Evolutionary conservation across 2,113 vertebrate species (phyloP).

Genomic region (Ancistrus triradiatus): DNA sequence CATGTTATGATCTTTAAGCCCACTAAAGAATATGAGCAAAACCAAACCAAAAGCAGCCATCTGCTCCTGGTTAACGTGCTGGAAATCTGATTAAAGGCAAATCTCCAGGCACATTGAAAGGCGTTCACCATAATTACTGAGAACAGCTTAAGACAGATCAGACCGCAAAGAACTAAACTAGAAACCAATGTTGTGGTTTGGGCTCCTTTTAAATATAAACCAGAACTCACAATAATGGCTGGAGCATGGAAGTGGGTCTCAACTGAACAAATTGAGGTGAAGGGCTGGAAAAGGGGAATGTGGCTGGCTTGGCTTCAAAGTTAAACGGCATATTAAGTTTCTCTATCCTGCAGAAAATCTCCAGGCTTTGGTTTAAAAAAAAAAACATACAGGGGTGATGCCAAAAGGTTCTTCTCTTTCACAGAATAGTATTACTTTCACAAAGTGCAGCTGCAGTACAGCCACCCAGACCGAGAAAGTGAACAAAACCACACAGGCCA

Average conservation of each 20-base stretch:
- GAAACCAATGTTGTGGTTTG: constrained; percentile 61
- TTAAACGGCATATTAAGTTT: constrained; percentile 46
- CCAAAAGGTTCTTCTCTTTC: constrained; percentile 33
- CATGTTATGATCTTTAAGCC: constrained; percentile 45
- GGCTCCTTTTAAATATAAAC: constrained; percentile 47
- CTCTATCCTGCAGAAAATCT: constrained; percentile 42
- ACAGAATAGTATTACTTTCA: constrained; percentile 24
- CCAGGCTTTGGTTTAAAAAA: constrained; percentile 29
- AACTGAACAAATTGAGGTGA: constrained; percentile 51
- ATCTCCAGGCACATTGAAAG: constrained; percentile 56
- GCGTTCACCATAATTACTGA: constrained; percentile 59
- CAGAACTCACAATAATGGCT: constrained; percentile 48
- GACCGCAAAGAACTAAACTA: constrained; percentile 64
- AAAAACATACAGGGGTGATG: constrained; percentile 34
- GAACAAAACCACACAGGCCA: constrained; percentile 44
- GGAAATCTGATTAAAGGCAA: constrained; percentile 59
- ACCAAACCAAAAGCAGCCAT: constrained; percentile 50
- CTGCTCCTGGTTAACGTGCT: constrained; percentile 56
- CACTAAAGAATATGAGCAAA: constrained; percentile 48
- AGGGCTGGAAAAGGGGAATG: constrained; percentile 34
- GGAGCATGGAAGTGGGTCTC: constrained; percentile 40
- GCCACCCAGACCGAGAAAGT: constrained; percentile 41
- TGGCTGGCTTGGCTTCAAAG: constrained; percentile 43
- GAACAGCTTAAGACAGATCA: constrained; percentile 58
- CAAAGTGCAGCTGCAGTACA: constrained; percentile 27